Conservation (phyloP, 2,888 invertebrate species). For the Agrochola lychnidis region DNA sequence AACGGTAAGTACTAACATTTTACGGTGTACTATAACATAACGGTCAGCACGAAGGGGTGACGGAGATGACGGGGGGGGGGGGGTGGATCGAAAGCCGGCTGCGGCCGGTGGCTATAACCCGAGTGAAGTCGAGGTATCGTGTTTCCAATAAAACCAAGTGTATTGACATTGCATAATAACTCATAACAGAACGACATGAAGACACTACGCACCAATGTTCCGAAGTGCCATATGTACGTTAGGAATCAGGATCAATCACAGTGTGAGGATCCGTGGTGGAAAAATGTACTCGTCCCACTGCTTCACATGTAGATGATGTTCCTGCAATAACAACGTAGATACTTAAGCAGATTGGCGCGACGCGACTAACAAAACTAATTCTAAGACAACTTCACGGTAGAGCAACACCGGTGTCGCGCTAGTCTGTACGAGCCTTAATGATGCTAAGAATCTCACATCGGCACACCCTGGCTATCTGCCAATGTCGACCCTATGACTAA, state of each 20-base stretch:
- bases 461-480: conserved; percentile 10
- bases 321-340: too few relatives aligned
- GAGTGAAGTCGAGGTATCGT: conserved; percentile 12
- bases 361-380: too few relatives aligned
- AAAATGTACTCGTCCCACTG: not conserved
- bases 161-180: conserved; percentile 58
- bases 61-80: not conserved
- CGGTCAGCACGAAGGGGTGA: not conserved
- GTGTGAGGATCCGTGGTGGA: not conserved
- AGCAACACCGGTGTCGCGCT: too few relatives aligned
- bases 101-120: conserved; percentile 9
- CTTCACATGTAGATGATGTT: too few relatives aligned
- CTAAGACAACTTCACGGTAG: too few relatives aligned
- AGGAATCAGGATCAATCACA: not conserved
- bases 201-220: not conserved
- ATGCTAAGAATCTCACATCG: conserved; percentile 2
- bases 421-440: not conserved
- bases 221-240: not conserved
- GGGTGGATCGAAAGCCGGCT: not conserved
- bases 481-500: conserved; percentile 25
- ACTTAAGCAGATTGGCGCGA: too few relatives aligned
- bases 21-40: conserved; percentile 36
- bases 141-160: conserved; percentile 52
- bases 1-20: conserved; percentile 37
- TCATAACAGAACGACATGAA: conserved; percentile 15